phyloP scores from a whole-genome alignment of 2,113 vertebrate genomes.

The Melanotaenia duboulayi region DNA sequence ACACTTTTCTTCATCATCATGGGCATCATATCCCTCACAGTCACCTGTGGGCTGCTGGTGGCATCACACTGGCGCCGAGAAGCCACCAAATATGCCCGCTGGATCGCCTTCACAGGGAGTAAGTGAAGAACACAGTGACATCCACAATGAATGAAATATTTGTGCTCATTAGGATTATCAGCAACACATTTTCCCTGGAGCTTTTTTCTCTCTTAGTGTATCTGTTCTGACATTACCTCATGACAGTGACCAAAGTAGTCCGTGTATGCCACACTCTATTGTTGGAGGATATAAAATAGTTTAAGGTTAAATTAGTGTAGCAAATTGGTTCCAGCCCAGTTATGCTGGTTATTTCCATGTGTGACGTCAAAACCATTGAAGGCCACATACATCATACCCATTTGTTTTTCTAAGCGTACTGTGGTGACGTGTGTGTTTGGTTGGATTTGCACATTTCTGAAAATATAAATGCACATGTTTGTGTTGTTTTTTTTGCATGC shows the following conservation, averaged over 20 bases:
- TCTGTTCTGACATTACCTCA: conserved; percentile 22
- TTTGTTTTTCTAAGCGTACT: conserved; percentile 21
- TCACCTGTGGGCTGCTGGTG: conserved; percentile 97
- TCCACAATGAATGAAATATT: background rate
- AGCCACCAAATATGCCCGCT: conserved; percentile 97
- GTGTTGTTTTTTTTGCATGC: background rate
- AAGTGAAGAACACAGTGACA: conserved; percentile 78
- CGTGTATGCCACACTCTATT: conserved; percentile 2
- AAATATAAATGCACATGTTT: conserved; percentile 2
- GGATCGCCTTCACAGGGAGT: conserved; percentile 99
- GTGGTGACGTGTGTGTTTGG: conserved; percentile 4
- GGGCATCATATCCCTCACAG: conserved; percentile 98
- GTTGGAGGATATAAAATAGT: background rate
- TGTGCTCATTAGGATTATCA: background rate
- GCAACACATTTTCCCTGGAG: background rate
- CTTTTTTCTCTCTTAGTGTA: conserved; percentile 6
- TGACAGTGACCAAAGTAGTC: conserved; percentile 5
- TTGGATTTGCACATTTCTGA: conserved; percentile 30
- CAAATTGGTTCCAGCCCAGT: background rate
- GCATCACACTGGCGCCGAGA: conserved; percentile 97
- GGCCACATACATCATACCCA: background rate
- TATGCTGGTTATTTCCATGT: conserved; percentile 22
- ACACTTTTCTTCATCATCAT: conserved; percentile 99
- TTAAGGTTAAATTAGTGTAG: background rate
- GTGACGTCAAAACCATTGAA: background rate